Conservation (phyloP, 2,888 invertebrate genomes). For the Erebia epiphron region DNA sequence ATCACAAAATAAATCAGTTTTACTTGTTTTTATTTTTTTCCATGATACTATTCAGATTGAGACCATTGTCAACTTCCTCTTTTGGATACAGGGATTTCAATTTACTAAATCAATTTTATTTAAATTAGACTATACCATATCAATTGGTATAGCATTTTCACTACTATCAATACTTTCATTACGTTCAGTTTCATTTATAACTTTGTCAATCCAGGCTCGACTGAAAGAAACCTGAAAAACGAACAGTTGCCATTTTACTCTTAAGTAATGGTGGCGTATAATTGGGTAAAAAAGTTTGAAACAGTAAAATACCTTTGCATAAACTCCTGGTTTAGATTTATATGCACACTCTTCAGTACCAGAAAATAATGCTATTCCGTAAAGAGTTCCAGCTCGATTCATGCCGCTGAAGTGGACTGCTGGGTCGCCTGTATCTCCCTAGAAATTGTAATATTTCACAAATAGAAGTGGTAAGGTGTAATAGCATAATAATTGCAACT, state of each 20-base stretch:
- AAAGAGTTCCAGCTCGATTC: slow-evolving; percentile 68
- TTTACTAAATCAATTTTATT: background rate
- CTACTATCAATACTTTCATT: slow-evolving; percentile 66
- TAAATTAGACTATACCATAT: slow-evolving; percentile 42
- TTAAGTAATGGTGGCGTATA: background rate
- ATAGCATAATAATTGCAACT: too few relatives aligned
- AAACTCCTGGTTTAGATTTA: slow-evolving; percentile 74
- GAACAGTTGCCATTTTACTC: background rate
- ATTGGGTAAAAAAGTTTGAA: background rate
- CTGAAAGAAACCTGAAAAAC: slow-evolving; percentile 67
- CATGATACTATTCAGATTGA: background rate
- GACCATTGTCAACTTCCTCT: background rate
- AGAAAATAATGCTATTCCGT: slow-evolving; percentile 72
- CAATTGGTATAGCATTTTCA: slow-evolving; percentile 63
- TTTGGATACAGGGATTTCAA: background rate
- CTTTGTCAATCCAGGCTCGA: slow-evolving; percentile 65
- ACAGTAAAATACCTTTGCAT: slow-evolving; percentile 63
- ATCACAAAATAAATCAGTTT: background rate
- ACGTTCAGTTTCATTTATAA: slow-evolving; percentile 53
- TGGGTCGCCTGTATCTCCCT: slow-evolving; percentile 77
- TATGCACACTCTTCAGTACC: slow-evolving; percentile 75
- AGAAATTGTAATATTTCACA: slow-evolving; percentile 9
- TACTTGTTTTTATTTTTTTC: background rate
- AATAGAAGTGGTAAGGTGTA: background rate
- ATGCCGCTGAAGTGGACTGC: slow-evolving; percentile 73